These are phyloP conservation scores for Sarcophaga carnaria DNA, from an alignment of 2,888 invertebrate species.

Conservation along the genomic window DNA sequence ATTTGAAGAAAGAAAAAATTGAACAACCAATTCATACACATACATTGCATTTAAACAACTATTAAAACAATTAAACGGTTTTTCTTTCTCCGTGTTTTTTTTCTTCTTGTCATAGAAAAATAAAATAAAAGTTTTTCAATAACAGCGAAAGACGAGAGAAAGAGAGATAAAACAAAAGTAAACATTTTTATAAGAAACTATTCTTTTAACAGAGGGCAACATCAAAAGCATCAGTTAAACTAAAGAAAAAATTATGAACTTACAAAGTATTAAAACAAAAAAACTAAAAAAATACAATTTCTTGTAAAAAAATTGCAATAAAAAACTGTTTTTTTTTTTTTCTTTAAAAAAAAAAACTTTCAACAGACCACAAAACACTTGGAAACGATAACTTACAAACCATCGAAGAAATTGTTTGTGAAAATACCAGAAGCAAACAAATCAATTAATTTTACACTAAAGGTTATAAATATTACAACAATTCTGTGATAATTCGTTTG, in stretches of 20 bases:
- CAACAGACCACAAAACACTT: conserved; percentile 52
- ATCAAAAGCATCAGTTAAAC: conserved; percentile 4
- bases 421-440: conserved; percentile 48
- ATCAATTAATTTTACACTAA: conserved; percentile 53
- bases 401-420: conserved; percentile 54
- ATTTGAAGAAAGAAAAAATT: not conserved
- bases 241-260: not conserved
- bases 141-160: not conserved
- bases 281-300: not conserved
- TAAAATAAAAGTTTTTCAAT: conserved; percentile 37
- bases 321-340: conserved; percentile 22
- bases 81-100: no score
- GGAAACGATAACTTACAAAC: conserved; percentile 57
- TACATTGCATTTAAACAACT: not conserved
- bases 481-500: no score
- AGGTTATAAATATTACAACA: not conserved
- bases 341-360: not conserved
- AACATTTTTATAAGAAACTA: conserved; percentile 1
- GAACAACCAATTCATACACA: not conserved
- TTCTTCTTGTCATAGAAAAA: not conserved
- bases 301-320: not conserved
- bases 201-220: conserved; percentile 12
- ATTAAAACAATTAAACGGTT: not conserved
- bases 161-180: conserved; percentile 1
- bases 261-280: not conserved